Evolutionary conservation across 2,113 vertebrate genomes (phyloP).

Genomic region (Dicerorhinus sumatrensis): DNA sequence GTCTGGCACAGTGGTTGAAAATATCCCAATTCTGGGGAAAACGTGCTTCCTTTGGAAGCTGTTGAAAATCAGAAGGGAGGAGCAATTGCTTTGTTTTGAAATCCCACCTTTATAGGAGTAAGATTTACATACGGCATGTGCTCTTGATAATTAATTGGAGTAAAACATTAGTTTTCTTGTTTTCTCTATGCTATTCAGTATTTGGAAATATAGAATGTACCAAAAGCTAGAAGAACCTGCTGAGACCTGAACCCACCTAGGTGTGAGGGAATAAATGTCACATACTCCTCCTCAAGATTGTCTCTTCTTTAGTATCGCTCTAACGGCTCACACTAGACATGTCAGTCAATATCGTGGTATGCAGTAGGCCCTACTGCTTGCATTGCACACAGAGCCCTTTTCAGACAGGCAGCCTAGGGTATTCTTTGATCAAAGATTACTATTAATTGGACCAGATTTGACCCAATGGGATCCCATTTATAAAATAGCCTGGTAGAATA

Average conservation of each 20-base stretch:
- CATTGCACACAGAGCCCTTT: rapidly evolving
- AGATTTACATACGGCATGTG: background rate
- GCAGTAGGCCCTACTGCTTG: background rate
- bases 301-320: background rate
- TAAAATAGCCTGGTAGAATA: background rate
- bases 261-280: background rate
- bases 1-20: background rate
- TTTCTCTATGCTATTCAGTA: background rate
- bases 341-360: background rate
- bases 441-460: background rate
- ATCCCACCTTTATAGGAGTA: background rate
- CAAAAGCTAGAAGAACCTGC: background rate
- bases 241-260: background rate
- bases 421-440: background rate
- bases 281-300: background rate
- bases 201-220: background rate
- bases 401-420: background rate
- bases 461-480: background rate
- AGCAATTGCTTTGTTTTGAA: background rate
- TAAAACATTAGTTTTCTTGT: background rate
- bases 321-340: too few relatives aligned
- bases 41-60: background rate
- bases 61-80: background rate
- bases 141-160: background rate
- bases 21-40: background rate